These are phyloP conservation scores for Chymomyza amoena DNA, from an alignment of 2,888 invertebrate genomes.

Conservation along the genomic window DNA sequence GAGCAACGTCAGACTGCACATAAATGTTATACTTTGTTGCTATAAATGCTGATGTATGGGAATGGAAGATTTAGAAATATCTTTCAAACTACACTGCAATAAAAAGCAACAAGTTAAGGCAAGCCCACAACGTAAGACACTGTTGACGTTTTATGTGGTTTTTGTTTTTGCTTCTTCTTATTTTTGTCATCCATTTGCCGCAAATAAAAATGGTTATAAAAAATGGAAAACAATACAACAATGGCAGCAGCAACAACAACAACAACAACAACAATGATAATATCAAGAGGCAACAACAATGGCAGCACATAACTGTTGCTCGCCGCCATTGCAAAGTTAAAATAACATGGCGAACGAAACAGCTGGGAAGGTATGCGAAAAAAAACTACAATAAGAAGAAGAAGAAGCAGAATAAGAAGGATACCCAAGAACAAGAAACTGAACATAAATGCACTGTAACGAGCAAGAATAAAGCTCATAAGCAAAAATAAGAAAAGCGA, in stretches of 20 bases:
- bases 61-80: conserved; percentile 15
- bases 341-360: conserved; percentile 34
- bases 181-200: conserved; percentile 40
- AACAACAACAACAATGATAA: not conserved
- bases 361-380: conserved; percentile 41
- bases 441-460: not conserved
- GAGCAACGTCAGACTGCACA: conserved; percentile 12
- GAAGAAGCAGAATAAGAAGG: not conserved
- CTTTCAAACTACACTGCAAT: not conserved
- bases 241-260: conserved; percentile 19
- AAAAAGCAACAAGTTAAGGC: conserved; percentile 61
- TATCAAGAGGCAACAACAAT: not conserved
- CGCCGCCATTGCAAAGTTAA: conserved; percentile 42
- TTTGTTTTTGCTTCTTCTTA: not conserved
- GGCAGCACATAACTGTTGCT: conserved; percentile 47
- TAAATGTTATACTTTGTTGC: conserved; percentile 65
- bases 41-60: conserved; percentile 12
- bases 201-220: conserved; percentile 56
- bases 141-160: not conserved
- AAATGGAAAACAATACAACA: conserved; percentile 52
- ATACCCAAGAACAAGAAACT: not conserved
- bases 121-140: conserved; percentile 20
- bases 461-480: not conserved
- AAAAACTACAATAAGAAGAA: not conserved
- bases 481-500: not conserved